These are phyloP conservation scores for Neelides sp. DNA, from an alignment of 1,140 invertebrate species.

Conservation along the genomic window DNA sequence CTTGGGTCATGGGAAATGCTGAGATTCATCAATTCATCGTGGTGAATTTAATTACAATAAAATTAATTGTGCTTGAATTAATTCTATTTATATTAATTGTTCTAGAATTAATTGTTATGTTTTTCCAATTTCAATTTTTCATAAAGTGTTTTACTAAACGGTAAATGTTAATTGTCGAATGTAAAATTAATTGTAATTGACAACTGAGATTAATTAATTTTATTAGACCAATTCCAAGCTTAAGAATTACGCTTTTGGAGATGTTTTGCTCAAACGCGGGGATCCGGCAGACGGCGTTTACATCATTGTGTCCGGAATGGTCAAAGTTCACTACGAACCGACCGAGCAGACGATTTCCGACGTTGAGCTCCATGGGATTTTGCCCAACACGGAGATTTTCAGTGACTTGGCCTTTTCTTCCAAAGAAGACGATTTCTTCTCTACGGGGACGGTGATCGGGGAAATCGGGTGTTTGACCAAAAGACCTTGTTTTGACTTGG, in stretches of 20 bases:
- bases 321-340: constrained; percentile 33
- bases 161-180: too few species aligned
- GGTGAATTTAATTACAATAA: too few species aligned
- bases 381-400: constrained; percentile 29
- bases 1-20: constrained; percentile 16
- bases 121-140: too few species aligned
- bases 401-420: constrained; percentile 22
- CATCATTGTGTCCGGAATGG: constrained; percentile 37
- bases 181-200: too few species aligned
- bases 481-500: constrained; percentile 33
- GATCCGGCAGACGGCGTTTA: constrained; percentile 35
- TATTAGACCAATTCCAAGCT: too few species aligned
- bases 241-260: constrained; percentile 22
- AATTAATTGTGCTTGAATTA: too few species aligned
- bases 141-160: too few species aligned
- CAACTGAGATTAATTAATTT: too few species aligned
- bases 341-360: constrained; percentile 10
- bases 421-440: constrained; percentile 36
- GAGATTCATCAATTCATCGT: constrained; percentile 6
- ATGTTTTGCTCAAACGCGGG: constrained; percentile 23
- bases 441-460: constrained; percentile 38
- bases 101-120: too few species aligned
- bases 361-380: constrained; percentile 16
- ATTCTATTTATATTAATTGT: too few species aligned
- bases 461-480: constrained; percentile 38